Conservation (phyloP, 2,797 vertebrate species). For the Acrossocheilus fasciatus region DNA sequence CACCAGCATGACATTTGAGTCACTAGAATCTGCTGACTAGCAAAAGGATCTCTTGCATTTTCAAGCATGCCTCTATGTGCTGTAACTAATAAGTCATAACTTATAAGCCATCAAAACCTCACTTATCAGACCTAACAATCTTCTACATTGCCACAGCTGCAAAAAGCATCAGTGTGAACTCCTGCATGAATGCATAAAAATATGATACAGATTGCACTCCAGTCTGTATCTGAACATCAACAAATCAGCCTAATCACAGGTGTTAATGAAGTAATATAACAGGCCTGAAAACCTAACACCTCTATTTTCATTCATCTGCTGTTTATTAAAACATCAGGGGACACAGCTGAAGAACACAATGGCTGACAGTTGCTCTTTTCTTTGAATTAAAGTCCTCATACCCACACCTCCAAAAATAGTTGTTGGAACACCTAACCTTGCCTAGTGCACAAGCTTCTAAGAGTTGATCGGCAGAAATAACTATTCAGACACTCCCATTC, state of each 20-base stretch:
- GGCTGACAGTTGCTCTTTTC: not conserved
- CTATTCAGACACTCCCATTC: not conserved
- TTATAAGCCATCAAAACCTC: not conserved
- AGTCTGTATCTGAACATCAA: not conserved
- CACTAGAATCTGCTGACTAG: conserved; percentile 52
- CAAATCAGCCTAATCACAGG: not conserved
- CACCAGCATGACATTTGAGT: conserved; percentile 17
- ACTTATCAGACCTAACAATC: not conserved
- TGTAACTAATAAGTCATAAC: not conserved
- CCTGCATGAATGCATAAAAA: not conserved
- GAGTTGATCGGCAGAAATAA: not conserved
- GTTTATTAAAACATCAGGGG: conserved; percentile 21
- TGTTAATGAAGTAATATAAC: conserved; percentile 2
- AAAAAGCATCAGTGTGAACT: conserved; percentile 9
- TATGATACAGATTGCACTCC: not conserved
- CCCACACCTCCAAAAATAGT: not conserved
- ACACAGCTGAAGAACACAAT: not conserved
- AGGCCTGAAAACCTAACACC: conserved; percentile 59
- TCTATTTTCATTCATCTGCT: conserved; percentile 14
- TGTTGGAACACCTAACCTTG: not conserved
- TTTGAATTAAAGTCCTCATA: not conserved
- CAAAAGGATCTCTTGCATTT: conserved; percentile 18
- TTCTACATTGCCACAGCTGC: conserved; percentile 25
- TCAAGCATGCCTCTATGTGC: not conserved
- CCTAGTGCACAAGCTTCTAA: not conserved